Base-by-base conservation (phyloP, 2,888 invertebrate species). In the Pteria penguin region DNA sequence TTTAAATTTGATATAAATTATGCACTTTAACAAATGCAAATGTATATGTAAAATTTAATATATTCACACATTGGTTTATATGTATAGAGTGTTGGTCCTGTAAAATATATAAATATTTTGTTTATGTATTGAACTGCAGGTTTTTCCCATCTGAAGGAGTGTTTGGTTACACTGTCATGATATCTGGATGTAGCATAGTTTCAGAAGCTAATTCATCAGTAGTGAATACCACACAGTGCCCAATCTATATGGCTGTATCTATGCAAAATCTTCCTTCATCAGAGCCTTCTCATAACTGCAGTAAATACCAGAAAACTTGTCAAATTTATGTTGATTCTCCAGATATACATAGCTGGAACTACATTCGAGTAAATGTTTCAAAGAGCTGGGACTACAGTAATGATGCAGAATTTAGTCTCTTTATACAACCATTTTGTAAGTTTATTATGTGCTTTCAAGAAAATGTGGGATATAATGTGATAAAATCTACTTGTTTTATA, bases 121-220 rank as follows among this genome's bases (percentile, higher is more conserved):
- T n/a, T n/a, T n/a, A n/a, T n/a, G n/a, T n/a, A n/a, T n/a, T n/a
- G n/a, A n/a, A n/a, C n/a, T 76, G 1, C 76, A 84, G 84, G 68
- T 81, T 75, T 54, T 57, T 75, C 18, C 60, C 79, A 14, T 81
- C 81, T 61, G 74, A 80, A n/a, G 76, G 76, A 52, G 78, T 78
- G 31, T 75, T 70, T 8, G 62, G 68, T 22, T 81, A 80, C 55
- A 68, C 69, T 18, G 78, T 83, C 0, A 36, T 57, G 24, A 70
- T 84, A 4, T 36, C 58, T 31, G 73, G 73, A 61, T 87, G 45
- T 45, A 18, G 11, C 8, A 18, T 45, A 8, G 18, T 45, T 18
- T 18, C 45, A 8, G 18, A 18, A 45, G 18, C 45, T 14, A 45
- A 45, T 18, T 45, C 45, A 8, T 45, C 45, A 8, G 45, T 45